A percentile compares a stretch with the other conserved stretches of the same genome.
Evolutionary conservation across 2,888 invertebrate genomes (phyloP).

Genomic region (Chirona hameri): DNA sequence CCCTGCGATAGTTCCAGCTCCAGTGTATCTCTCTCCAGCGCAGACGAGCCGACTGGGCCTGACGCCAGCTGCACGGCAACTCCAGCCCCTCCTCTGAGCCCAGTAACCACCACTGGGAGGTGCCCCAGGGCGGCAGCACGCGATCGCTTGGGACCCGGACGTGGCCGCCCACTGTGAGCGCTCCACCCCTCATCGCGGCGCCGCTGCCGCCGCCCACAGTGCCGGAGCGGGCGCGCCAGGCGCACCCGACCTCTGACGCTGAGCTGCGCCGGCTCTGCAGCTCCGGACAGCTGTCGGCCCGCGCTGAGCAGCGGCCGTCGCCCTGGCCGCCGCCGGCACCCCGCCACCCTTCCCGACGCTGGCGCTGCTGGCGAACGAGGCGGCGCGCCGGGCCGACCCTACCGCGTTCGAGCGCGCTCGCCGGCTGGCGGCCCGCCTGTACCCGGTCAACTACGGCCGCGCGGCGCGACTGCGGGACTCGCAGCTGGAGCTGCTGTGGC

Average conservation of each 20-base stretch:
- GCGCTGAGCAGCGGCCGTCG: not conserved
- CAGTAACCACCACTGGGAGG: not conserved
- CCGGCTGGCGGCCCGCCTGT: not conserved
- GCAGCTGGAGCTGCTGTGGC: slow-evolving; percentile 10
- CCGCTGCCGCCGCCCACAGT: not conserved
- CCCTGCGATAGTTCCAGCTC: too few species aligned
- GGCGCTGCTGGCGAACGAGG: not conserved
- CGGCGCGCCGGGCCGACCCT: not conserved
- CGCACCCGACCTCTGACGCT: not conserved
- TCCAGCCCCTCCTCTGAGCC: too few species aligned
- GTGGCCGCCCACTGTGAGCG: slow-evolving; percentile 14
- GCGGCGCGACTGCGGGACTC: not conserved
- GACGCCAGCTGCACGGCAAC: too few species aligned
- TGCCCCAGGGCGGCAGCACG: not conserved
- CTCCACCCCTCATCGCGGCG: not conserved
- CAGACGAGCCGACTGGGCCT: too few species aligned
- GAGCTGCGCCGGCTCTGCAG: not conserved
- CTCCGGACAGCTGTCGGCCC: not conserved
- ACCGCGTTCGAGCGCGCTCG: not conserved
- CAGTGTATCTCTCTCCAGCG: too few species aligned
- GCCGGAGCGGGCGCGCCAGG: not conserved
- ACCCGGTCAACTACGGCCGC: not conserved
- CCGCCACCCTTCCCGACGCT: not conserved
- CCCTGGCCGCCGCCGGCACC: not conserved
- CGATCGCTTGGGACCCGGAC: not conserved